Percentiles rank a stretch among this genome's conserved stretches.
phyloP scores from a whole-genome alignment of 2,888 invertebrate genomes.

The Dolomedes plantarius region DNA sequence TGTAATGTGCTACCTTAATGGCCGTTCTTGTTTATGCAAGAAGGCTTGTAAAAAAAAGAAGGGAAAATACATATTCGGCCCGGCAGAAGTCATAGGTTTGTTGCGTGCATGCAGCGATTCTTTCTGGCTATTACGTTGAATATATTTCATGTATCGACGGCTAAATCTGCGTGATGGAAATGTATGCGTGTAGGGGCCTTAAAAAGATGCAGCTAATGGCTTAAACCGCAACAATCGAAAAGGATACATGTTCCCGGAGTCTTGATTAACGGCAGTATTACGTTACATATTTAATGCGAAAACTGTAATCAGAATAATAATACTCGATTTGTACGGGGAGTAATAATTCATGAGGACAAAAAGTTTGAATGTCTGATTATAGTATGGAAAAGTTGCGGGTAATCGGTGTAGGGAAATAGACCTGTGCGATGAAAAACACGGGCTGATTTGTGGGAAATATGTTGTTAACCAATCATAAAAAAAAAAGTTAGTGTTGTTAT shows the following conservation, averaged over 20 bases:
- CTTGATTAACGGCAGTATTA: not conserved
- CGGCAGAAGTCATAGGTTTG: not conserved
- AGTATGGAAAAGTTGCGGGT: too few relatives aligned
- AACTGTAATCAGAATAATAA: not conserved
- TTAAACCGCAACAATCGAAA: not conserved
- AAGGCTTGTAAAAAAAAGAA: not conserved
- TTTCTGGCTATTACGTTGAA: not conserved
- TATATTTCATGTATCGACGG: not conserved
- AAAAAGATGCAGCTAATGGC: not conserved
- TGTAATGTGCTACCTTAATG: not conserved
- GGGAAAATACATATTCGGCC: not conserved
- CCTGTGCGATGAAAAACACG: too few relatives aligned
- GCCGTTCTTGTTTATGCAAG: conserved; percentile 6
- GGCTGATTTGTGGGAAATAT: too few relatives aligned
- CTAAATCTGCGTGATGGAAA: conserved; percentile 1
- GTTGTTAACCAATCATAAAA: too few relatives aligned
- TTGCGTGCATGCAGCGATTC: not conserved
- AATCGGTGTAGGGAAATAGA: too few relatives aligned
- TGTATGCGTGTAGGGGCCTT: not conserved
- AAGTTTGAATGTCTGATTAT: conserved; percentile 1
- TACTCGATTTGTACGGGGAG: not conserved
- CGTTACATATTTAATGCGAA: not conserved
- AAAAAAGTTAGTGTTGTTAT: too few relatives aligned
- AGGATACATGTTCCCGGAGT: not conserved
- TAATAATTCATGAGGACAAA: not conserved